Evolutionary conservation across 2,113 vertebrate species (phyloP), one percentile per base, ranked within the genome.

Genomic region (Tamias sibiricus): DNA sequence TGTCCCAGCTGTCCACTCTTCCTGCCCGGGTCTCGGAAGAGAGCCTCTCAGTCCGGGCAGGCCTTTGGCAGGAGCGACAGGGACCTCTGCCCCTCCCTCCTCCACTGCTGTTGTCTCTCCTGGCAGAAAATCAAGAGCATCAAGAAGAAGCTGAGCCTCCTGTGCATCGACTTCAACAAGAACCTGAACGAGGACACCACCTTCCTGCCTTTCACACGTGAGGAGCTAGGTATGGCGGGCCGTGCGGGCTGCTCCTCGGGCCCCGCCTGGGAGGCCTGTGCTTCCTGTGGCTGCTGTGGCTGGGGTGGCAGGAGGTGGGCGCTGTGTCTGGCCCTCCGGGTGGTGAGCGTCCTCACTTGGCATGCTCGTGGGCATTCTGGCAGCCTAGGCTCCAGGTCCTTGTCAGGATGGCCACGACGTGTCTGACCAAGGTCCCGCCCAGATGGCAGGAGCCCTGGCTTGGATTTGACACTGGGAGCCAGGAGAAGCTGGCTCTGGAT

Each of bases 161-260:
- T 99, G 35, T 99, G 99, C 98, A 99, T 99, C 11, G 99, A 99
- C 96, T 99, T 99, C 99, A 99, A 99, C 98, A 99, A 99, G 98
- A 99, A 99, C 98, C 98, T 99, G 96, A 99, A 99, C 0, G 99
- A 99, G 72, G 99, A 99, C 97, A 99, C 99, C 1, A 99, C 99
- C 80, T 99, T 98, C 93, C 97, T 99, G 97, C 97, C 97, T 28
- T 99, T 99, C 98, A 99, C 97, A 0, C 97, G 97, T 4, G 99
- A 99, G 71, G 99, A 99, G 26, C 97, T 99, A 28, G 99, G 99
- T 99, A 24, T 4, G 68, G 59, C 59, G 3, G 8, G 26, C 24
- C 2, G 8, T 26, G 59, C 24, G 24, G 42, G 72, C 62, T 6
- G 2, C 17, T 40, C 28, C 26, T 22, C 1, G 40, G 37, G 37